phyloP scores from a whole-genome alignment of 2,888 invertebrate genomes.

The Eulithis testata region DNA sequence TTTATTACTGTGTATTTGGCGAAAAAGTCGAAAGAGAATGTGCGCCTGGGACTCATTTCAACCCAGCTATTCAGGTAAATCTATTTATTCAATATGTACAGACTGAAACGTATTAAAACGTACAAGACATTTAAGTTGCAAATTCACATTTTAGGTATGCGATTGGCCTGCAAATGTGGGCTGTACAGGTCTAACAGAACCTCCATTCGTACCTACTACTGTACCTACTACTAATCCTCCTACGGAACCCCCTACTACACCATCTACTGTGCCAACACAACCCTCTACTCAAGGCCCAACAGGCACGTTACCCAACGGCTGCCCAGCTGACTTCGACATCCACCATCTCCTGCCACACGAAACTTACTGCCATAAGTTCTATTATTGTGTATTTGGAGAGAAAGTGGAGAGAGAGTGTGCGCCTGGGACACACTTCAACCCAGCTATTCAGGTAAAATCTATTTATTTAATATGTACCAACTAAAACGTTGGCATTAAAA shows the following conservation, averaged over 20 bases:
- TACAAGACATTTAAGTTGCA: too few species aligned
- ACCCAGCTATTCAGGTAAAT: constrained; percentile 1
- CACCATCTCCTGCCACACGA: constrained; percentile 58
- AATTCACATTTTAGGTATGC: constrained; percentile 1
- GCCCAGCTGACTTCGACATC: constrained; percentile 50
- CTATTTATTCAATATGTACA: neutral
- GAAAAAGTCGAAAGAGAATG: constrained; percentile 2
- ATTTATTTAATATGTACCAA: too few species aligned
- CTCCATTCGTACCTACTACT: neutral
- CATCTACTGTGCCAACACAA: neutral
- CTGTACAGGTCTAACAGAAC: neutral
- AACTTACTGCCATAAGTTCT: constrained; percentile 55
- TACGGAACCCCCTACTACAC: neutral
- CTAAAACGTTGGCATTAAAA: too few species aligned
- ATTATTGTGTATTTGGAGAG: constrained; percentile 57
- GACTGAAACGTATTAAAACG: too few species aligned
- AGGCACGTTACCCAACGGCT: constrained; percentile 50
- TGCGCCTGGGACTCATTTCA: neutral
- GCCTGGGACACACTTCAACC: constrained; percentile 56
- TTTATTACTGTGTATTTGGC: constrained; percentile 1
- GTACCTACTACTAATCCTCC: neutral
- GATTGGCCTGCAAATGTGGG: constrained; percentile 6
- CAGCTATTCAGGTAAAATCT: constrained; percentile 51
- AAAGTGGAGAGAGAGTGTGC: constrained; percentile 49
- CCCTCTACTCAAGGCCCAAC: constrained; percentile 22